Evolutionary conservation across 2,113 vertebrate genomes (phyloP), one percentile per base, ranked within the genome.

Genomic region (Hemibagrus wyckioides): DNA sequence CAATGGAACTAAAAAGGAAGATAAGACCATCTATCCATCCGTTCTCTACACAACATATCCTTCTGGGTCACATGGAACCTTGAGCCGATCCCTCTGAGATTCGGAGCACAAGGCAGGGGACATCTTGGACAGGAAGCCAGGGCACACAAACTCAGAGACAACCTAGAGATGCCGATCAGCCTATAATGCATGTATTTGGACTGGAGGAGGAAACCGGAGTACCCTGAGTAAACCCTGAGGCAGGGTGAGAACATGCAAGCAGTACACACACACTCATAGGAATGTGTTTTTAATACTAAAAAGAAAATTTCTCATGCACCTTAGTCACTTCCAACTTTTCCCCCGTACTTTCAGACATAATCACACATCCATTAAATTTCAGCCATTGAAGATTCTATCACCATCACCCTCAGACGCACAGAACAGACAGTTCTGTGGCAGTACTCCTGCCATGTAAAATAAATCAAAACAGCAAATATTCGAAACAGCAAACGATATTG

Each of bases 321-420:
- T 50, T 77, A 50, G 25, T 44, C 75, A 17, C 13, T 77, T n/a
- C 6, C 41, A 48, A 28, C 73, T 15, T 21, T 39, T 1, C 3
- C 25, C 21, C 21, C 9, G 9, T 4, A 75, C 15, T 25, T 76
- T 76, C 11, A 76, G 1, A 14, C 48, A 50, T 17, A 30, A 19
- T 10, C 76, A 54, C 48, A 54, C 6, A 3, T 52, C 52, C 77
- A 23, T 54, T 48, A 36, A 4, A 39, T 41, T 57, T 82, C 36
- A 25, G 25, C 36, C 80, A 28, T 19, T 11, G 39, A 44, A 5
- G 8, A 63, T 36, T 23, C 56, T 19, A 21, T 9, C 36, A 81
- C 63, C 48, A 76, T 86, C 83, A 73, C 56, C 77, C 7, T 57
- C 48, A 59, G 23, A 25, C 76, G 88, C 21, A 52, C 25, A 4